phyloP scores from a whole-genome alignment of 2,888 invertebrate species.

The Drepana falcataria region DNA sequence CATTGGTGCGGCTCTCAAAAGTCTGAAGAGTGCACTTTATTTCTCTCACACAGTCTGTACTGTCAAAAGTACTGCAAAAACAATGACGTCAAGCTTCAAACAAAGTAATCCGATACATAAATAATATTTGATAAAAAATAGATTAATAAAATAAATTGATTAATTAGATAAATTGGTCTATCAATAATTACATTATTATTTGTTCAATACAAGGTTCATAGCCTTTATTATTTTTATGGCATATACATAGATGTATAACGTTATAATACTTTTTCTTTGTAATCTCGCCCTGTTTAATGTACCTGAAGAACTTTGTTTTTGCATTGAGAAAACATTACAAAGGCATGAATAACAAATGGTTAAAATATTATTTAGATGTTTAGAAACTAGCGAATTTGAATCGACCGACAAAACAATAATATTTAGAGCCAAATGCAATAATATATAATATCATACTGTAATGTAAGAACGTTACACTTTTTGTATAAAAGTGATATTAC shows the following conservation, averaged over 20 bases:
- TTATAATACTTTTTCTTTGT: too few relatives aligned
- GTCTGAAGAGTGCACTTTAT: conserved; percentile 68
- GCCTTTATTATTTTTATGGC: too few relatives aligned
- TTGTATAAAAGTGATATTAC: too few relatives aligned
- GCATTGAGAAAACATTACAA: conserved; percentile 12
- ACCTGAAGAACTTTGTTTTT: conserved; percentile 1
- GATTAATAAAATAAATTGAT: too few relatives aligned
- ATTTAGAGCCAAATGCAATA: too few relatives aligned
- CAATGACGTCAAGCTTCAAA: conserved; percentile 63
- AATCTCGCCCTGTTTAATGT: neutral
- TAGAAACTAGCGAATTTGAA: neutral
- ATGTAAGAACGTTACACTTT: too few relatives aligned
- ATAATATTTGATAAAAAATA: neutral
- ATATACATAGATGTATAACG: too few relatives aligned
- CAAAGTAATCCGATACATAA: conserved; percentile 16
- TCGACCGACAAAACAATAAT: neutral
- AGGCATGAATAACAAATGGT: neutral
- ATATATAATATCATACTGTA: too few relatives aligned
- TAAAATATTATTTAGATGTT: neutral
- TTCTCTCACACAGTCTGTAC: conserved; percentile 74
- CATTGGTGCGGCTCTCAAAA: conserved; percentile 74
- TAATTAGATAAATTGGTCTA: too few relatives aligned
- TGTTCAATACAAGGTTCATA: too few relatives aligned
- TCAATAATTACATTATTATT: too few relatives aligned
- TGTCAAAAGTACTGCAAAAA: conserved; percentile 77